Base-by-base conservation (phyloP, 2,797 vertebrate species). In the Triplophysa yarkandensis region DNA sequence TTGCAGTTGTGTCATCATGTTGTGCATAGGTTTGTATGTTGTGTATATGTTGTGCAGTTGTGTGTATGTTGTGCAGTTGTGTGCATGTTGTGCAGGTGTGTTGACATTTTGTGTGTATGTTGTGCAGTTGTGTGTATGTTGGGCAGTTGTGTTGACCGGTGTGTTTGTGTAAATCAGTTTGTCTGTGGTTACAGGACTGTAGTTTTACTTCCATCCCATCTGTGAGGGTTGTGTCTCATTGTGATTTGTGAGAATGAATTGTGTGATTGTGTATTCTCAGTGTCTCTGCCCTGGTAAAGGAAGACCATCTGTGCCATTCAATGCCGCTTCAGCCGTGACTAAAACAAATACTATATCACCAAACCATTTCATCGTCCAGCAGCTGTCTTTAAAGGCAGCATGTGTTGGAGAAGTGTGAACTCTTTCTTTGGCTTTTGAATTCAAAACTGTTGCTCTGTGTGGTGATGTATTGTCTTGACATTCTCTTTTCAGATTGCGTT, bases 91-190 rank as follows among this genome's bases (percentile, higher is more conserved):
- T 44, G 1, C 48, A 48, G 55, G 39, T 36, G 41, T 48, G 68
- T 44, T 11, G 30, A 4, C 0, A 28, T 61, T 60, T n/a, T n/a
- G n/a, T n/a, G n/a, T n/a, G n/a, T n/a, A n/a, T n/a, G n/a, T n/a
- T n/a, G n/a, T n/a, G n/a, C n/a, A n/a, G n/a, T n/a, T n/a, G n/a
- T n/a, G n/a, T n/a, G n/a, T n/a, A n/a, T n/a, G n/a, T n/a, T n/a
- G n/a, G n/a, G n/a, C n/a, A 17, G 62, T 65, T 65, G 2, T 34
- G 36, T n/a, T n/a, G n/a, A n/a, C n/a, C n/a, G n/a, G n/a, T n/a
- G n/a, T 65, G 50, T 65, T 55, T 74, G 48, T 73, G 70, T 62
- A 54, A 72, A 72, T 39, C 6, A 28, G 0, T 71, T n/a, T n/a
- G n/a, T n/a, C n/a, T 63, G 61, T 30, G 64, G 54, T 28, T 55